Conservation (phyloP, 2,113 vertebrate species). For the Micromys minutus region DNA sequence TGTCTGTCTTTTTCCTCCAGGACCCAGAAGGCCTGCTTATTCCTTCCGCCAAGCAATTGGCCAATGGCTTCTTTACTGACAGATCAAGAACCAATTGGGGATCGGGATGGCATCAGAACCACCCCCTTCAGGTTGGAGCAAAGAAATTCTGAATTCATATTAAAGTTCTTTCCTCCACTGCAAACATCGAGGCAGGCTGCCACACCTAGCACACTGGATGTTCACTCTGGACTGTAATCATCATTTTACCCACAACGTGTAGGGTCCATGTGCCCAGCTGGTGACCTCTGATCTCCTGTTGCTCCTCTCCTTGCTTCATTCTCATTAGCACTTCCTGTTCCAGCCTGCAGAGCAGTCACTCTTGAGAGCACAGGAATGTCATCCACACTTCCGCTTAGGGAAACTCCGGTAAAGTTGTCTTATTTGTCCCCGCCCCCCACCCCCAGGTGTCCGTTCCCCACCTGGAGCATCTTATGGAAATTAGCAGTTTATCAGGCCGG, state of each 20-base stretch:
- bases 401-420: neutral
- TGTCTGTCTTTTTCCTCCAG: too few relatives aligned
- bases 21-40: too few relatives aligned
- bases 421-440: neutral
- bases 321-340: neutral
- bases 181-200: neutral
- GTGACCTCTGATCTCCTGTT: neutral
- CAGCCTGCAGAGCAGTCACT: accelerated
- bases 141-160: neutral
- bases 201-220: neutral
- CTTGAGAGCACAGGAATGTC: neutral
- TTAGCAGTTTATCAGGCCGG: slow-evolving; percentile 6
- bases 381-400: neutral
- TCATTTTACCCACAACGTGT: neutral
- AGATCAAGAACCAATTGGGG: too few relatives aligned
- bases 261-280: neutral
- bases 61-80: too few relatives aligned
- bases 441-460: neutral
- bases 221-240: neutral
- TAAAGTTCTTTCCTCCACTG: neutral
- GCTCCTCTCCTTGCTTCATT: neutral
- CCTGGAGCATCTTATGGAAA: neutral
- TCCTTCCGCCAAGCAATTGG: too few relatives aligned
- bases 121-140: neutral
- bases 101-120: too few relatives aligned